These are phyloP conservation scores for Aphidoletes aphidimyza DNA, from an alignment of 2,888 invertebrate species.

Conservation along the genomic window DNA sequence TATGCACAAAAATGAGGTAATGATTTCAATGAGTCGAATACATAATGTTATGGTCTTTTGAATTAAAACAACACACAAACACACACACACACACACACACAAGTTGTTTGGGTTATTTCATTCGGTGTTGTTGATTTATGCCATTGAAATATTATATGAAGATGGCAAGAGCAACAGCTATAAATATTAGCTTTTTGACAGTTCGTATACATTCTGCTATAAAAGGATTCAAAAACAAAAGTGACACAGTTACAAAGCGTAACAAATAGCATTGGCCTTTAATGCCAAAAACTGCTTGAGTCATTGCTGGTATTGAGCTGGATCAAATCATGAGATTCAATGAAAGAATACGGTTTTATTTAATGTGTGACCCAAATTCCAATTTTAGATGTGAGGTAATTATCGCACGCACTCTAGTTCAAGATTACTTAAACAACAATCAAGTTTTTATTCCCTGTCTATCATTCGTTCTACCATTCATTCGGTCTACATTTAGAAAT, in stretches of 20 bases:
- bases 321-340: too few relatives aligned
- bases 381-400: not conserved
- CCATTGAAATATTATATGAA: not conserved
- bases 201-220: too few relatives aligned
- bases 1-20: not conserved
- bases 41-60: not conserved
- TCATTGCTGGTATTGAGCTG: too few relatives aligned
- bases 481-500: not conserved
- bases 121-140: not conserved
- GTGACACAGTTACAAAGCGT: too few relatives aligned
- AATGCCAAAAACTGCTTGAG: too few relatives aligned
- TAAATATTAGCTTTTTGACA: too few relatives aligned
- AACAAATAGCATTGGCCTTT: too few relatives aligned
- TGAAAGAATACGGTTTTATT: not conserved
- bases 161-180: too few relatives aligned
- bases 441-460: not conserved
- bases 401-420: not conserved
- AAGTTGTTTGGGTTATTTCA: not conserved
- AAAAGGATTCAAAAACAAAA: too few relatives aligned
- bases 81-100: too few relatives aligned
- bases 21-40: not conserved
- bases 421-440: not conserved
- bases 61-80: too few relatives aligned
- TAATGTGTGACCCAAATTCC: not conserved
- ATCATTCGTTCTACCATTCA: not conserved